Evolutionary conservation across 2,888 invertebrate species (phyloP).

Genomic region (Hermaeophaga mercurialis): DNA sequence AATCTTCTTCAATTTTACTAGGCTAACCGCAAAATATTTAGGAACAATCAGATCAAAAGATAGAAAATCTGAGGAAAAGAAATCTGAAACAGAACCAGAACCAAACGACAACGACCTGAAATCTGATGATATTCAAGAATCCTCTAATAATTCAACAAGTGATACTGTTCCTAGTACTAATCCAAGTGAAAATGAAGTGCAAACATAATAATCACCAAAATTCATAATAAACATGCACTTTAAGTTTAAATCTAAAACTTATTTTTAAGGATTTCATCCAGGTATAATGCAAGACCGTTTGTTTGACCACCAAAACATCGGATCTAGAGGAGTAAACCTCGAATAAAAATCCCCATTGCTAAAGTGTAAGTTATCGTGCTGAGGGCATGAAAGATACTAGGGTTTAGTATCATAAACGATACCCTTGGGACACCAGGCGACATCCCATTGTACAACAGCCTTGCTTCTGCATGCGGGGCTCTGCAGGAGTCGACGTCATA

Average conservation of each 20-base stretch:
- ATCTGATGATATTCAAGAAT: too few species aligned
- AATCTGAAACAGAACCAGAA: too few species aligned
- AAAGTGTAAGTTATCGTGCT: slow-evolving; percentile 30
- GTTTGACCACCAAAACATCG: neutral
- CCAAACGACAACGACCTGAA: too few species aligned
- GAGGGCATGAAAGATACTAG: slow-evolving; percentile 27
- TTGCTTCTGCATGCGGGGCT: slow-evolving; percentile 30
- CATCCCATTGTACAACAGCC: slow-evolving; percentile 27
- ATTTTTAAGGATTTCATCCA: neutral
- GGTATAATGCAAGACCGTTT: neutral
- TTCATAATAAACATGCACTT: too few species aligned
- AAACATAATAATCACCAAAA: neutral
- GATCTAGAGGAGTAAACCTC: slow-evolving; percentile 29
- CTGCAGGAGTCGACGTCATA: slow-evolving; percentile 25
- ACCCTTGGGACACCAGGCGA: slow-evolving; percentile 30
- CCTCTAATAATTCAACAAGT: neutral
- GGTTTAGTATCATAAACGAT: slow-evolving; percentile 27
- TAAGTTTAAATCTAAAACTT: too few species aligned
- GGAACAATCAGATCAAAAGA: slow-evolving; percentile 6
- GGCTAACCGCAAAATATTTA: slow-evolving; percentile 20
- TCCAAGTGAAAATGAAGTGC: slow-evolving; percentile 1
- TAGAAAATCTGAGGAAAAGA: neutral
- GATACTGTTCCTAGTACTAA: slow-evolving; percentile 1
- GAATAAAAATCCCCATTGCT: slow-evolving; percentile 28
- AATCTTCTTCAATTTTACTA: slow-evolving; percentile 25